phyloP scores from a whole-genome alignment of 2,888 invertebrate genomes.

The Heliconius cydno region DNA sequence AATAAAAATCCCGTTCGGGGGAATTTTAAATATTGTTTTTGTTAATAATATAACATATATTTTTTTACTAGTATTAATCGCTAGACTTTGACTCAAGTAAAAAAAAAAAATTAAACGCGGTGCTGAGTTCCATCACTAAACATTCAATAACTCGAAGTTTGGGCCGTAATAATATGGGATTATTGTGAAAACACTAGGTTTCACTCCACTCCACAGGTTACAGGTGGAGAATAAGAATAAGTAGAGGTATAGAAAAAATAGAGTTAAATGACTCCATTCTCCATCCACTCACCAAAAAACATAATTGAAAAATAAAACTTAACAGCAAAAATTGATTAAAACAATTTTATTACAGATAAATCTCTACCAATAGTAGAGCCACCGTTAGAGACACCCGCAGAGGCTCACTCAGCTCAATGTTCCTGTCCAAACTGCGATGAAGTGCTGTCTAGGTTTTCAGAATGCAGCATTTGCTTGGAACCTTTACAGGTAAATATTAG shows the following conservation, averaged over 20 bases:
- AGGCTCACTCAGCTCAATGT: slow-evolving; percentile 73
- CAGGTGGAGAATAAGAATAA: background rate
- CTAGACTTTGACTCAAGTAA: too few relatives aligned
- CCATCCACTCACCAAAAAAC: background rate
- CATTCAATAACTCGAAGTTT: background rate
- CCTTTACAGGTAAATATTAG: slow-evolving; percentile 70
- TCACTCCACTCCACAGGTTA: too few relatives aligned
- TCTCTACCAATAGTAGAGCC: slow-evolving; percentile 69
- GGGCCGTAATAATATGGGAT: background rate
- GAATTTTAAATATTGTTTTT: too few relatives aligned
- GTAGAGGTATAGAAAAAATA: background rate
- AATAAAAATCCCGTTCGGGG: too few relatives aligned
- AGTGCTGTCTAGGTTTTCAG: slow-evolving; percentile 73
- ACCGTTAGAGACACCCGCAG: slow-evolving; percentile 60
- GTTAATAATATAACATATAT: too few relatives aligned
- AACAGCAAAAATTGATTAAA: background rate
- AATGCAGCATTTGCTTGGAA: slow-evolving; percentile 80
- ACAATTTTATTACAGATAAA: slow-evolving; percentile 66
- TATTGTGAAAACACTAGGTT: too few relatives aligned
- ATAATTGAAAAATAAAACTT: background rate
- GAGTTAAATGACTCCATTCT: background rate
- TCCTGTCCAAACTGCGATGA: slow-evolving; percentile 78
- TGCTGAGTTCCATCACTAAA: background rate
- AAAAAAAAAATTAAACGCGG: background rate
- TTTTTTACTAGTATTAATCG: too few relatives aligned